These are phyloP conservation scores for Hermodice carunculata DNA, from an alignment of 2,888 invertebrate species.

Conservation along the genomic window DNA sequence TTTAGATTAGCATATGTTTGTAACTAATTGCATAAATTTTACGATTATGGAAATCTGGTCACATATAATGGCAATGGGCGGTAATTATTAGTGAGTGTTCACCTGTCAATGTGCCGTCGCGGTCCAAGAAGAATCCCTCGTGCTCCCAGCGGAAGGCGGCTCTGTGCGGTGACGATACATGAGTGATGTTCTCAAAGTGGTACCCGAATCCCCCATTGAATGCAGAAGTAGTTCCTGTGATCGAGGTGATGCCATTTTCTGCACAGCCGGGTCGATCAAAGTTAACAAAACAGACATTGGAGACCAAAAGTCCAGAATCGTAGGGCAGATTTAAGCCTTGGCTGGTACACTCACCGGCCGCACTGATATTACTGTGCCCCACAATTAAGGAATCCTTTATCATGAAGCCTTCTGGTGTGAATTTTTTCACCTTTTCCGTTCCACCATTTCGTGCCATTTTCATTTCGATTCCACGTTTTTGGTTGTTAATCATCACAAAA, in stretches of 20 bases:
- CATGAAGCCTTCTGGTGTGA: not conserved
- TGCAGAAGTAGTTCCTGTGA: constrained; percentile 8
- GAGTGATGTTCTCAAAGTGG: not conserved
- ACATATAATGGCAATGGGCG: too few relatives aligned
- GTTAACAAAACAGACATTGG: constrained; percentile 21
- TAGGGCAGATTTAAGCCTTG: constrained; percentile 26
- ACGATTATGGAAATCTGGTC: too few relatives aligned
- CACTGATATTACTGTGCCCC: not conserved
- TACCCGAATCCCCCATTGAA: constrained; percentile 48
- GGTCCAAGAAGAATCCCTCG: constrained; percentile 45
- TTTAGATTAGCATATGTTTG: too few relatives aligned
- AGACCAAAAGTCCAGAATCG: constrained; percentile 8
- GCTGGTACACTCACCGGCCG: not conserved
- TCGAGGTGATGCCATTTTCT: constrained; percentile 4
- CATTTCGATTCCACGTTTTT: constrained; percentile 36
- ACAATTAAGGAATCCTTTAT: not conserved
- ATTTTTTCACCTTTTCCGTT: not conserved
- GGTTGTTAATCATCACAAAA: constrained; percentile 36
- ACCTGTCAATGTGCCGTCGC: constrained; percentile 54
- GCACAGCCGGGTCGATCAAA: constrained; percentile 18
- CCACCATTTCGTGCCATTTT: constrained; percentile 14
- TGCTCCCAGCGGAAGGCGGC: constrained; percentile 37
- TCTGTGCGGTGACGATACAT: not conserved
- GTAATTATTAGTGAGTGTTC: constrained; percentile 11
- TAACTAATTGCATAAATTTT: too few relatives aligned